Conservation (phyloP, 30 jellyfish, hydroid and myxozoan genomes). For the Turritopsis rubra region DNA sequence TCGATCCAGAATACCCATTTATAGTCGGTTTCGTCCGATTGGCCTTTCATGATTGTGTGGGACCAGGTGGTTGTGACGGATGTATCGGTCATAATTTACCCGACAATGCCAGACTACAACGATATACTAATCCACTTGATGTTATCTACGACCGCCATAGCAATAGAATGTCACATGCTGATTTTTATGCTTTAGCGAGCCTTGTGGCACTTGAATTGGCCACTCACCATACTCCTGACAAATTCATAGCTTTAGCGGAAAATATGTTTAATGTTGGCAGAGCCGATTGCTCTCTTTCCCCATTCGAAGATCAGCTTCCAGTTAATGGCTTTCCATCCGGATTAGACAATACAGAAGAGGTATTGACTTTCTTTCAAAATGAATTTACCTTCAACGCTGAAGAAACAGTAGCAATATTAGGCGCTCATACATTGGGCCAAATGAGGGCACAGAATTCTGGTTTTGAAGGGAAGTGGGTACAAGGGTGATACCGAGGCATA, state of each 20-base stretch:
- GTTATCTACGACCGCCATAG: neutral
- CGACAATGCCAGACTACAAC: slow-evolving; percentile 18
- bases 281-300: slow-evolving; percentile 23
- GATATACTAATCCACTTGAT: slow-evolving; percentile 23
- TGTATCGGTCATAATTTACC: slow-evolving; percentile 27
- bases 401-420: slow-evolving; percentile 1
- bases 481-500: neutral
- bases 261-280: slow-evolving; percentile 16
- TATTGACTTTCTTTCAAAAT: neutral
- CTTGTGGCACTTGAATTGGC: slow-evolving; percentile 18
- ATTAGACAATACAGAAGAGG: neutral
- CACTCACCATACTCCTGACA: neutral
- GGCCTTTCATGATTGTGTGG: slow-evolving; percentile 34
- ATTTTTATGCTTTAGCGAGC: slow-evolving; percentile 18
- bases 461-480: slow-evolving; percentile 22
- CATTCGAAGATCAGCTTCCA: slow-evolving; percentile 11
- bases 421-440: slow-evolving; percentile 24
- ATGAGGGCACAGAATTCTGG: slow-evolving; percentile 7
- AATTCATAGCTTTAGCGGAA: neutral
- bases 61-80: slow-evolving; percentile 32
- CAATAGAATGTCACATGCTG: slow-evolving; percentile 31
- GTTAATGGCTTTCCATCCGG: slow-evolving; percentile 6
- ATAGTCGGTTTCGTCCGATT: slow-evolving; percentile 36
- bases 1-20: neutral
- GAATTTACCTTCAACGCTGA: slow-evolving; percentile 12